Conservation (phyloP, 2,797 vertebrate species). For the Melanotaenia boesemani region DNA sequence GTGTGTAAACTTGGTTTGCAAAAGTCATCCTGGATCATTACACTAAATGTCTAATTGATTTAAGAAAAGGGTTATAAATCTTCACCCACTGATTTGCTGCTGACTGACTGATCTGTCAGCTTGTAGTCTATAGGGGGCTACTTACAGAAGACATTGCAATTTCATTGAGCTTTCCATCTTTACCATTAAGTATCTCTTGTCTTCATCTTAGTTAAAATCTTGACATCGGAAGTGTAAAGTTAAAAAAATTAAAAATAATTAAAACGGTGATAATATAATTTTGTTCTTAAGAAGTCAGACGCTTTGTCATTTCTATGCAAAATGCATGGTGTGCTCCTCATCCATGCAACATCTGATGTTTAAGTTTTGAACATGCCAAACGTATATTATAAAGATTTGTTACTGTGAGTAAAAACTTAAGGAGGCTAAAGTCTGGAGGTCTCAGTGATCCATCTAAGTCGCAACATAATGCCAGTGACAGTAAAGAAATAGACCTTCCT, state of each 20-base stretch:
- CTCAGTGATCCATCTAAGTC: constrained; percentile 58
- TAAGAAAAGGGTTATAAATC: constrained; percentile 14
- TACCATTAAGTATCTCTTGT: constrained; percentile 8
- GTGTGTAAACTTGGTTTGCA: neutral
- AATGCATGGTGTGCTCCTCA: neutral
- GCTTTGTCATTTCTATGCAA: neutral
- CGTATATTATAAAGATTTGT: neutral
- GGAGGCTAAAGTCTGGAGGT: constrained; percentile 36
- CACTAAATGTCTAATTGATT: constrained; percentile 5
- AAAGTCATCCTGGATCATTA: constrained; percentile 8
- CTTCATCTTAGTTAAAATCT: constrained; percentile 40
- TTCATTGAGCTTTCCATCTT: constrained; percentile 12
- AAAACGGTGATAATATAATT: neutral
- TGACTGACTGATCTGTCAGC: constrained; percentile 7
- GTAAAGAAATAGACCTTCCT: constrained; percentile 18
- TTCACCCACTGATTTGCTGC: constrained; percentile 14
- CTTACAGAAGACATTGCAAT: constrained; percentile 2
- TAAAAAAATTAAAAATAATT: neutral
- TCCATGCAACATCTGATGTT: neutral
- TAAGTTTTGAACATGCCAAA: neutral
- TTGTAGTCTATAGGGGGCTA: neutral
- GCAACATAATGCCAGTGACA: constrained; percentile 26
- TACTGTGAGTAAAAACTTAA: constrained; percentile 17
- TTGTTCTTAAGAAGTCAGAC: neutral
- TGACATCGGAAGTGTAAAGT: constrained; percentile 14